Evolutionary conservation across 2,888 invertebrate species (phyloP), one percentile per base, ranked within the genome.

Genomic region (Sclerodermus sp.): DNA sequence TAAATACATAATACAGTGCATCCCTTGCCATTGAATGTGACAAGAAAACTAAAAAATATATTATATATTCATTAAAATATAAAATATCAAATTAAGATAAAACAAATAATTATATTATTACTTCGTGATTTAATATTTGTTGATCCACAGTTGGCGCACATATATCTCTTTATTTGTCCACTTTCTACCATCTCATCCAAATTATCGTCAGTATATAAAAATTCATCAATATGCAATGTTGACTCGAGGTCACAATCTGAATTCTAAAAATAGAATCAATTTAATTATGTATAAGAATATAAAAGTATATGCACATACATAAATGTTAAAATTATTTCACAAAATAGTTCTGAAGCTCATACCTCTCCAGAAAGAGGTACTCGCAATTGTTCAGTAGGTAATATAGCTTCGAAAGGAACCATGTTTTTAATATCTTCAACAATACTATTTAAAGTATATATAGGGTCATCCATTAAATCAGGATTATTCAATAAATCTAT

Each of bases 181-280:
- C 79, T 73, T 38, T 82, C 80, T 34, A 79, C 79, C n/a, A 84
- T 68, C n/a, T 79, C 71, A 43, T 87, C 85, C 10, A 87, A 77
- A 53, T 83, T 81, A 13, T 83, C 81, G 53, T 87, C 86, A 60
- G 86, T 84, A 79, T 86, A 89, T 0, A 89, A 79, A 68, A 89
- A 89, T 37, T 84, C 85, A 78, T 89, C 89, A 0, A 89, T 81
- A 73, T 88, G 86, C 12, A 82, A 77, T 1, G 85, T 85, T 45
- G 82, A 81, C 1, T 71, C 64, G 16, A 79, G 74, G 54, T 80
- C 80, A 59, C 84, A 84, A 64, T 85, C 84, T 9, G 84, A 76
- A 72, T 82, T 82, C 81, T 80, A 34, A 64, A 62, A 55, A 80
- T 79, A 39, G 77, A 80, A 55, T 76, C 73, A 62, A 79, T 74